Percentiles rank a stretch among this genome's conserved stretches.
These are phyloP conservation scores for Phrynocephalus forsythii DNA, from an alignment of 2,797 vertebrate species.

Conservation along the genomic window DNA sequence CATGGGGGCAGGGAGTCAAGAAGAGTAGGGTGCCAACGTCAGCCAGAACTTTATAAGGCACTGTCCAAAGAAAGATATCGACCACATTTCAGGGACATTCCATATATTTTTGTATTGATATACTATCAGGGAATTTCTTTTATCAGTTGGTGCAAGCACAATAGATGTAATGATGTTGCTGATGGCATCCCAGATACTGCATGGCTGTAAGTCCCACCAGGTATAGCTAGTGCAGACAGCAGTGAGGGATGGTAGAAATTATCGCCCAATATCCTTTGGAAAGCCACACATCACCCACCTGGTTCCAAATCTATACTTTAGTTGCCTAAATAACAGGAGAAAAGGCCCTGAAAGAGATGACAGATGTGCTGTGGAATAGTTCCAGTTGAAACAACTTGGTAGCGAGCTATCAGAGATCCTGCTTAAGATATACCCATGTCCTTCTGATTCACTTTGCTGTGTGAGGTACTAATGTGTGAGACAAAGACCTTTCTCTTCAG, in stretches of 20 bases:
- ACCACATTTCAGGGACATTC: conserved; percentile 20
- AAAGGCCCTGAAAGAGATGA: background rate
- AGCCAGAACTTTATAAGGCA: conserved; percentile 49
- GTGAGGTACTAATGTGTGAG: no score
- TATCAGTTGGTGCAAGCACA: background rate
- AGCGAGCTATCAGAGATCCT: background rate
- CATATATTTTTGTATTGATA: conserved; percentile 48
- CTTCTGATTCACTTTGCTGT: background rate
- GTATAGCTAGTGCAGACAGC: no score
- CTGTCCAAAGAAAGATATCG: conserved; percentile 41
- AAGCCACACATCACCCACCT: no score
- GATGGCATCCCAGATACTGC: no score
- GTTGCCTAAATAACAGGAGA: background rate
- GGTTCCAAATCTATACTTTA: background rate
- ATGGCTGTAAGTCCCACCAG: no score
- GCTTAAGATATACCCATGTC: background rate
- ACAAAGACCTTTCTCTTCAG: no score
- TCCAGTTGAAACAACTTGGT: background rate
- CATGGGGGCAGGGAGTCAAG: conserved; percentile 24
- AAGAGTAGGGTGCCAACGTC: conserved; percentile 34
- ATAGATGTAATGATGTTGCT: background rate
- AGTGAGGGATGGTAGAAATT: no score
- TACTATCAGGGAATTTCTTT: conserved; percentile 33
- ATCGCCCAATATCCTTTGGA: no score
- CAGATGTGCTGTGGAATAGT: background rate